These are phyloP conservation scores for Alosa sapidissima DNA, from an alignment of 2,797 vertebrate genomes.

Conservation along the genomic window DNA sequence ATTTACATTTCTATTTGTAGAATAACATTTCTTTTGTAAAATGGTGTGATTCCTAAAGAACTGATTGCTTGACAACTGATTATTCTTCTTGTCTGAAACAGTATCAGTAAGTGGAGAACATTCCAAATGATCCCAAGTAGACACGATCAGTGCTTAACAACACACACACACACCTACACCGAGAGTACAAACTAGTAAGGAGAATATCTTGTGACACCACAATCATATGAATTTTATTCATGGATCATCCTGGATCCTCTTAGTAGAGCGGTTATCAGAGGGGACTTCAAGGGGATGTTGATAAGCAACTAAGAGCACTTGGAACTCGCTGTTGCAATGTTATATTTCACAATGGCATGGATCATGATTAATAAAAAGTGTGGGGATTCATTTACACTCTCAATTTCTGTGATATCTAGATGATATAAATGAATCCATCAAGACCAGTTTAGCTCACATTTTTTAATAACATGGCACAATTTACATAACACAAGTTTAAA, in stretches of 20 bases:
- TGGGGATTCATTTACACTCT: neutral
- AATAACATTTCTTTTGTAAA: too few relatives aligned
- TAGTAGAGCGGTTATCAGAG: too few relatives aligned
- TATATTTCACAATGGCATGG: neutral
- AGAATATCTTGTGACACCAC: neutral
- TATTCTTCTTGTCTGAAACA: neutral
- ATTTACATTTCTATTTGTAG: too few relatives aligned
- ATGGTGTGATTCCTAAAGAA: too few relatives aligned
- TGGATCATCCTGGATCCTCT: neutral
- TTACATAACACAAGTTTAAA: conserved; percentile 99
- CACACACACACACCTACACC: too few relatives aligned
- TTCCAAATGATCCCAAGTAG: too few relatives aligned
- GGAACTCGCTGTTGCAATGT: neutral
- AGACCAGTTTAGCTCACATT: conserved; percentile 88
- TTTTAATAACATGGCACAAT: conserved; percentile 99
- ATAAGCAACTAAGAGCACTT: neutral
- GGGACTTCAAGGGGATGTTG: neutral
- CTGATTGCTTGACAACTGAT: neutral
- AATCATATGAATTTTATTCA: neutral
- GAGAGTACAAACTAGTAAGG: too few relatives aligned
- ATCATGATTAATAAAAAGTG: neutral
- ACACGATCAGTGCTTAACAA: too few relatives aligned
- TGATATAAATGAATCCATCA: neutral
- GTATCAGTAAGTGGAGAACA: too few relatives aligned
- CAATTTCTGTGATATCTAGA: neutral